Evolutionary conservation across 2,113 vertebrate species (phyloP), one percentile per base, ranked within the genome.

Genomic region (Pseudolaguvia tuberculata): DNA sequence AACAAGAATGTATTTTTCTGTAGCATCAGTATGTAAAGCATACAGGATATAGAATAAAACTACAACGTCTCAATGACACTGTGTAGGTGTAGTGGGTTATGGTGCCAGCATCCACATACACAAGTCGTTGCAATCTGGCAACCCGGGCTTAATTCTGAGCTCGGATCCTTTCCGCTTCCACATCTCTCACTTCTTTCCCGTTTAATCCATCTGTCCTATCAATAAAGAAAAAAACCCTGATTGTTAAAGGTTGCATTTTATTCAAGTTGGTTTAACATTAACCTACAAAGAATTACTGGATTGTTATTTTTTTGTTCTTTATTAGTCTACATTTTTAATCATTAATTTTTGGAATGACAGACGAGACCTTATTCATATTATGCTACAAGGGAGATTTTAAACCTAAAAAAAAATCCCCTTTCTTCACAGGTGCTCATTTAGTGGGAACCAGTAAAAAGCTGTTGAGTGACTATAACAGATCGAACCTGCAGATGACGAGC

Each of bases 401-500:
- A 48, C 31, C 31, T 35, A 35, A 23, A 50, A 3, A 25, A 66
- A 29, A 52, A 15, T 61, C 11, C 18, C 72, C 77, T 73, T 71
- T 80, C 20, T 84, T 42, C 82, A 13, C 87, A 95, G 94, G 92
- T 84, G 81, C 77, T 74, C 81, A 87, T 82, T 80, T 76, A 83
- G 87, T 89, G 84, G 90, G 87, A 70, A 53, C 85, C 73, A 80
- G 84, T 77, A 87, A 84, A 86, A 91, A 92, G 78, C 86, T 91
- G 45, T 78, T 89, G 88, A 92, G 91, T 85, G 93, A 92, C 87
- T 83, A 83, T 83, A 91, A 87, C 69, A 79, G 86, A 83, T 87
- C 81, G 84, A 92, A 91, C 84, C 85, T 91, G 82, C 84, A 91
- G 85, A 86, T 92, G 83, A 91, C 91, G 83, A 91, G 85, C 82